These are phyloP conservation scores for Pluvialis apricaria DNA, from an alignment of 2,113 vertebrate genomes.

Conservation along the genomic window DNA sequence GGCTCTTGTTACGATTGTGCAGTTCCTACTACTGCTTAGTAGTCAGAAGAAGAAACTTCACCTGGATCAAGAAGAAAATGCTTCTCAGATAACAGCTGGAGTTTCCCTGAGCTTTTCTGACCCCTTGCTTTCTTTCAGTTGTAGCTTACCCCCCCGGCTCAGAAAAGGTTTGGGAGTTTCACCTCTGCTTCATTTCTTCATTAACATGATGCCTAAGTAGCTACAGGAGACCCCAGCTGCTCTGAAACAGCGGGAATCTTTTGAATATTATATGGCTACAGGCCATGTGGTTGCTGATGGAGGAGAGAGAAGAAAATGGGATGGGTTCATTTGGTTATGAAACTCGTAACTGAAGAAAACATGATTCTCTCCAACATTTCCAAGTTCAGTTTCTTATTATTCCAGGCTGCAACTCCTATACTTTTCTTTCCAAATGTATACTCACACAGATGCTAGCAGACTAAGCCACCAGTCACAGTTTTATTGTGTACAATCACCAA, in stretches of 20 bases:
- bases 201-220: background rate
- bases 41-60: background rate
- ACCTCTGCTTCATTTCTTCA: background rate
- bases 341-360: background rate
- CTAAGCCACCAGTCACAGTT: background rate
- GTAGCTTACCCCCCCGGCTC: background rate
- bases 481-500: background rate
- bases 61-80: background rate
- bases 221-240: background rate
- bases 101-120: background rate
- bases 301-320: background rate
- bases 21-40: background rate
- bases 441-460: background rate
- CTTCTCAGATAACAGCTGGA: background rate
- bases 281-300: fast-evolving
- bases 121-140: background rate
- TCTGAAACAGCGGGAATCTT: background rate
- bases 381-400: background rate
- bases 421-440: background rate
- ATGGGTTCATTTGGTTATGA: background rate
- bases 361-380: background rate
- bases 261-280: background rate
- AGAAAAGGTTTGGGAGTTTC: background rate
- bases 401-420: background rate
- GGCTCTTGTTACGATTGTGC: background rate